A percentile compares a stretch with the other conserved stretches of the same genome.
Conservation (phyloP, 1,140 invertebrate genomes). For the Trypoxylus dichotomus region DNA sequence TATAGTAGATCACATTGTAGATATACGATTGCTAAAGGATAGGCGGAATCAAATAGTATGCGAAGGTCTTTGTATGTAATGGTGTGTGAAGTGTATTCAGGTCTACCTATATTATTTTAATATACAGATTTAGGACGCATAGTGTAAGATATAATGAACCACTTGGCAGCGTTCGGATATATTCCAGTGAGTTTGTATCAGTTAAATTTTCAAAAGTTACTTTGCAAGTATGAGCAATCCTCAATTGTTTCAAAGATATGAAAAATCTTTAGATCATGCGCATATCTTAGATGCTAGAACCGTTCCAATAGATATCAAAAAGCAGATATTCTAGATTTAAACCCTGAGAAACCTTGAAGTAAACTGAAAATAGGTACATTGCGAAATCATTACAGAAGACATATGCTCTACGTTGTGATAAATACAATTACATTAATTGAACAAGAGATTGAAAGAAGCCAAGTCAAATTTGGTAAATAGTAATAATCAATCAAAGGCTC, state of each 20-base stretch:
- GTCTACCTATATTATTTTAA: neutral
- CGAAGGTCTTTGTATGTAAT: neutral
- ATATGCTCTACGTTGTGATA: no score
- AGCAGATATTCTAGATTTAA: neutral
- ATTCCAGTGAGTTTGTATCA: neutral
- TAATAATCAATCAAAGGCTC: no score
- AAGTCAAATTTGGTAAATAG: no score
- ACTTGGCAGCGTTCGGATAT: neutral
- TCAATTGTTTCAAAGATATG: neutral
- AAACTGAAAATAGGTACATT: no score
- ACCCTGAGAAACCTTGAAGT: neutral
- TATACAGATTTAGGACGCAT: neutral
- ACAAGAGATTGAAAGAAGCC: no score
- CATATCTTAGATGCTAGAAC: neutral
- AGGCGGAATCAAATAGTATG: neutral
- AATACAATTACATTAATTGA: no score
- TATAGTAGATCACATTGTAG: neutral
- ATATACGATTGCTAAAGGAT: neutral
- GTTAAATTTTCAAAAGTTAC: neutral
- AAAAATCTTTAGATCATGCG: neutral
- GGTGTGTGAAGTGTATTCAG: neutral
- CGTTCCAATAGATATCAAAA: neutral
- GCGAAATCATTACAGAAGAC: no score
- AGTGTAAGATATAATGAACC: neutral
- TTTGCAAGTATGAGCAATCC: neutral